Conservation (phyloP, 2,113 vertebrate species). For the Ptilorrhoa leucosticta region DNA sequence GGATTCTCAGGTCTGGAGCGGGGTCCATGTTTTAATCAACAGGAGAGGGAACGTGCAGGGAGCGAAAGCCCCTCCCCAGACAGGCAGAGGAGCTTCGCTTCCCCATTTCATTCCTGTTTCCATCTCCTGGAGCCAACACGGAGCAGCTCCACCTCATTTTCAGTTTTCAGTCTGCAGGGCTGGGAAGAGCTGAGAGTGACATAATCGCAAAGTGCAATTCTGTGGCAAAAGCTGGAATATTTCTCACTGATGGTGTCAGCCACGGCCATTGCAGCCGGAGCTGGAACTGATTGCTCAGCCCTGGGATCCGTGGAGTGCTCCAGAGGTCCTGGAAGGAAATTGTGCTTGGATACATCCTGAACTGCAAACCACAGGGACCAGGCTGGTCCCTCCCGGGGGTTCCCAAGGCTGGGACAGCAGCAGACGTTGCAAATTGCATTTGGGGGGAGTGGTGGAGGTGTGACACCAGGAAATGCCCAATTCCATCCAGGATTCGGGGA, state of each 20-base stretch:
- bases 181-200: not conserved
- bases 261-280: not conserved
- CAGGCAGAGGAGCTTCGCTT: not conserved
- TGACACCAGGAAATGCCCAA: not conserved
- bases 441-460: not conserved
- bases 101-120: not conserved
- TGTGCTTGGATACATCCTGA: not conserved
- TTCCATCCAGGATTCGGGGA: too few species aligned
- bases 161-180: not conserved
- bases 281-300: not conserved
- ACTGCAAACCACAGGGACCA: not conserved
- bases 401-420: not conserved
- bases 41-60: not conserved
- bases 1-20: not conserved
- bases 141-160: not conserved
- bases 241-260: not conserved
- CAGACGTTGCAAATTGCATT: not conserved
- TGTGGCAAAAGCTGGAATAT: not conserved
- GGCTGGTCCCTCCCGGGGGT: not conserved
- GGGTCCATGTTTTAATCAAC: not conserved
- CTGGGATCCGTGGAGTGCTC: not conserved
- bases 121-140: not conserved
- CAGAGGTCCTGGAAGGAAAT: not conserved
- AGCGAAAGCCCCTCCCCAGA: not conserved
- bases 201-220: not conserved